Conservation (phyloP, 92 coral and sea anemone species). For the Metridium senile region DNA sequence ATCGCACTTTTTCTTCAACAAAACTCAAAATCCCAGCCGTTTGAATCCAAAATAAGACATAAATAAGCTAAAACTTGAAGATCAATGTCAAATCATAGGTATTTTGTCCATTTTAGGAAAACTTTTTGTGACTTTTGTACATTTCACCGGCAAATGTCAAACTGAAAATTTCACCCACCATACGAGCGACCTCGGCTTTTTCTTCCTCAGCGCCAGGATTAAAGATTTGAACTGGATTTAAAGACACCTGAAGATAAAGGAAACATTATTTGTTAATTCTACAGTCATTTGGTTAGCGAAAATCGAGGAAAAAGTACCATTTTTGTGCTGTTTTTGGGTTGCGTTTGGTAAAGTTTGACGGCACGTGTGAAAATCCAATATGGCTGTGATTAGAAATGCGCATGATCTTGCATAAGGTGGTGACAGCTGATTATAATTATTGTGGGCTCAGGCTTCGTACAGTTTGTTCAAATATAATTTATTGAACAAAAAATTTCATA, state of each 20-base stretch:
- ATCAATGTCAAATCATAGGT: not conserved
- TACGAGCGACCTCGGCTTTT: conserved; percentile 92
- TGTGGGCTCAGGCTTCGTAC: not conserved
- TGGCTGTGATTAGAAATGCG: conserved; percentile 60
- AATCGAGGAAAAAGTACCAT: conserved; percentile 57
- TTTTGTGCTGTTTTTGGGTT: conserved; percentile 44
- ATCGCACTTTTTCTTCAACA: not conserved
- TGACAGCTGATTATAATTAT: conserved; percentile 3
- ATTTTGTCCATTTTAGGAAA: not conserved
- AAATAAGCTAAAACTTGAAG: not conserved
- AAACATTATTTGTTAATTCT: not conserved
- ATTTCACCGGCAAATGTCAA: conserved; percentile 20
- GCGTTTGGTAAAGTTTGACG: conserved; percentile 23
- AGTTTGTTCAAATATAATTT: not conserved
- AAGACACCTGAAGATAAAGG: conserved; percentile 72
- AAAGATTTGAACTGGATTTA: conserved; percentile 96
- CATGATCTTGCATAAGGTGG: conserved; percentile 20
- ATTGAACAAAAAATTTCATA: not conserved
- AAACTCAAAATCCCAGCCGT: not conserved
- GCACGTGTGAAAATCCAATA: conserved; percentile 73
- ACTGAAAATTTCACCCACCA: conserved; percentile 56
- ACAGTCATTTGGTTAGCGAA: not conserved
- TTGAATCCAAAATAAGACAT: not conserved
- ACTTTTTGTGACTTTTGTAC: conserved; percentile 17
- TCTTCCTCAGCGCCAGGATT: conserved; percentile 98